Base-by-base conservation (phyloP, 2,797 vertebrate species). In the Lycodopsis pacificus region DNA sequence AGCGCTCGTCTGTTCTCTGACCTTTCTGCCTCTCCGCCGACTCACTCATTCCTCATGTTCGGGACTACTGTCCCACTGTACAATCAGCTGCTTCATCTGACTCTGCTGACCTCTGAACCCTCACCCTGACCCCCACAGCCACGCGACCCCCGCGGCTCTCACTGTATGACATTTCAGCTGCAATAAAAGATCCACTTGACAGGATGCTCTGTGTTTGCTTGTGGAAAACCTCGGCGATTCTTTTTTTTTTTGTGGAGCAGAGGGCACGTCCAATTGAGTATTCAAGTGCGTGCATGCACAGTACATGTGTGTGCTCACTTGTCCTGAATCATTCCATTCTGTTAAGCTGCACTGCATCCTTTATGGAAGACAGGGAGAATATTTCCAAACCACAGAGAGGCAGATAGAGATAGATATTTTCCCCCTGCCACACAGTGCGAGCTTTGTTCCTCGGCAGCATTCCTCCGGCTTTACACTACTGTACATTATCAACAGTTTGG, bases 1-100 rank as follows among this genome's bases (percentile, higher is more conserved):
- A 6, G 1, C 11, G 44, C 40, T 82, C 80, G 63, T 87, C 77
- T 81, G 67, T 14, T 53, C 70, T 56, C 51, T 91, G 90, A 89
- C 88, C 79, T 86, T 80, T 84, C 57, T 34, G 65, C 73, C 34
- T 62, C 14, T 17, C 79, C 69, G 20, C 86, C 88, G 27, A 72
- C 85, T 73, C 88, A 49, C 49, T 83, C 82, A 72, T 65, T 75
- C 58, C 71, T 73, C 13, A 77, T 79, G 75, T 71, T 80, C 70
- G 30, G 64, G 5, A 15, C 59, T 8, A 57, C 71, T 77, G 76
- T 86, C 71, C 59, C n/a, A 4, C 42, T 54, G 71, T 22, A 93
- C 91, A 93, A 93, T 92, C 81, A 77, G 57, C 76, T 66, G 44
- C 83, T 89, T 93, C 84, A 88, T 92, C 75, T 76, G 81, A 81